Base-by-base conservation (phyloP, 2,888 invertebrate species). In the Tiliacea aurago region DNA sequence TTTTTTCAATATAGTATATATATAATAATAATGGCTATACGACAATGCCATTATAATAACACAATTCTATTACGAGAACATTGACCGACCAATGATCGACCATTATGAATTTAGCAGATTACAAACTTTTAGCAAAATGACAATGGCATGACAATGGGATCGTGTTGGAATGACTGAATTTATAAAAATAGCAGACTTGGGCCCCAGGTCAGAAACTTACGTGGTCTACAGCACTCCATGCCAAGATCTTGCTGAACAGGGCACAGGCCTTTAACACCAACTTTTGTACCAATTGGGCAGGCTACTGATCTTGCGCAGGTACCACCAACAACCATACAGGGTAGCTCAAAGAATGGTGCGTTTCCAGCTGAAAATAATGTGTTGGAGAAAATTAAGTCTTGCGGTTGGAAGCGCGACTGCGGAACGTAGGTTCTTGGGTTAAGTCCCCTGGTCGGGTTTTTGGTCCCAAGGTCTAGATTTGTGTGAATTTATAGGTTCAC, bases 221-320 rank as follows among this genome's bases (percentile, higher is more conserved):
- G 13, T 23, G 73, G 51, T 63, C 11, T 79, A n/a, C 85, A 85
- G 56, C 85, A 85, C 18, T 85, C 85, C 43, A 86, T 74, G 4
- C 83, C 87, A 10, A 79, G 62, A 5, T 70, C 61, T 61, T 86
- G 85, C 37, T 85, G 85, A 2, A 76, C 63, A 23, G 85, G 85
- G 7, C 85, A 85, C 11, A 86, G 43, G 2, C 85, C 85, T 68
- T 53, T 77, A 0, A 10, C 1, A 0, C 41, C 37, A 0, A 83
- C 66, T 55, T 18, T 53, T 6, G 73, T 70, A 2, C 68, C 76
- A 2, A 37, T 18, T 2, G 87, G 76, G 5, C 85, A 85, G 4
- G 66, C 68, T 0, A 47, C 59, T 9, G 75, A 56, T 41, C 71
- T 74, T 5, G 73, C 81, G 5, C 85, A 85, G 13, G 41, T 51